phyloP scores from a whole-genome alignment of 2,113 vertebrate genomes.

The Emydura subglobosa region DNA sequence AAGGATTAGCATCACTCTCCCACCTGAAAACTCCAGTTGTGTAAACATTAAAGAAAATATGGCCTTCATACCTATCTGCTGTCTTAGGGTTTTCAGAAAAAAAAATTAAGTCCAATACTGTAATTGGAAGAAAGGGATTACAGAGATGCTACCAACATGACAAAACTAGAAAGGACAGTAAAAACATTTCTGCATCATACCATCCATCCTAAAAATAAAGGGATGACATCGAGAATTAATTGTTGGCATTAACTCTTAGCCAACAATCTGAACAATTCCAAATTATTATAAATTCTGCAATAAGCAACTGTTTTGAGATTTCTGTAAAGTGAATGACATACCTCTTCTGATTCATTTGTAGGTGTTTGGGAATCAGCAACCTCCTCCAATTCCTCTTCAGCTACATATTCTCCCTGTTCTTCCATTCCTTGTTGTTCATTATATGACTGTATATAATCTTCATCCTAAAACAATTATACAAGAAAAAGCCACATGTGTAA shows the following conservation, averaged over 20 bases:
- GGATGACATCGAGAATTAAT: background rate
- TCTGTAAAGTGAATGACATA: slow-evolving; percentile 62
- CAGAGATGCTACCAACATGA: background rate
- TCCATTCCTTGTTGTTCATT: slow-evolving; percentile 73
- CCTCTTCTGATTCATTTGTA: slow-evolving; percentile 87
- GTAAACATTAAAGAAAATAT: background rate
- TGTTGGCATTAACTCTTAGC: background rate
- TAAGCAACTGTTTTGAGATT: slow-evolving; percentile 13
- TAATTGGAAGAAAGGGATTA: background rate
- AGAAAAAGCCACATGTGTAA: accelerated
- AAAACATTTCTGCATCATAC: background rate
- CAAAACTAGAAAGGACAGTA: background rate
- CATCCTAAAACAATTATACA: slow-evolving; percentile 78
- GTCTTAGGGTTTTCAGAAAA: background rate
- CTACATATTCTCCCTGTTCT: slow-evolving; percentile 77
- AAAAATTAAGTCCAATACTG: background rate
- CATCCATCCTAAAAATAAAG: background rate
- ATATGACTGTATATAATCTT: slow-evolving; percentile 86
- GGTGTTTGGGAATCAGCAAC: slow-evolving; percentile 71
- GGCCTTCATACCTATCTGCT: background rate
- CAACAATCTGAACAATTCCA: background rate
- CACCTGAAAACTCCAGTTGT: background rate
- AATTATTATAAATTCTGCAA: background rate
- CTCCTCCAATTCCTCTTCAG: slow-evolving; percentile 79
- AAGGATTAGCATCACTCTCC: background rate